Conservation (phyloP, 2,113 vertebrate genomes). For the Bucco capensis region DNA sequence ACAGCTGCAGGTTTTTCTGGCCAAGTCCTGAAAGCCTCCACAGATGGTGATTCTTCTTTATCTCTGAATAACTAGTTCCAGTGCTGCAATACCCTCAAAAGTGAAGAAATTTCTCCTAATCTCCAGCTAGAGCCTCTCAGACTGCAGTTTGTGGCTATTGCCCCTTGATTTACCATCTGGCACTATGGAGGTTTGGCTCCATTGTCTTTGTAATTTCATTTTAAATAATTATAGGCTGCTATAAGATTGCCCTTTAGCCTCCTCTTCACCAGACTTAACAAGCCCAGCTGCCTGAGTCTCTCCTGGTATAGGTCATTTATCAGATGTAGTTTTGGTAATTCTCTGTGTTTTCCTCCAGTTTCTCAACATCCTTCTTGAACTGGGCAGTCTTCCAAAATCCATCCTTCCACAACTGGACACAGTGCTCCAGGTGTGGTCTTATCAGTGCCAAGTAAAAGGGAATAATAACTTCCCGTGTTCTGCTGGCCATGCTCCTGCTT, state of each 20-base stretch:
- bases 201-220: background rate
- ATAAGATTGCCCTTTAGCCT: background rate
- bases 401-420: background rate
- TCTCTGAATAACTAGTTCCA: background rate
- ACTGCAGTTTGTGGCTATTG: background rate
- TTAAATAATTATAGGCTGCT: background rate
- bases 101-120: background rate
- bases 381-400: background rate
- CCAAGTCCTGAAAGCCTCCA: background rate
- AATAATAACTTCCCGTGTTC: fast-evolving
- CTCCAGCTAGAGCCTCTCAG: background rate
- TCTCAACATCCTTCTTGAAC: background rate
- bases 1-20: background rate
- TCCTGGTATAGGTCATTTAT: background rate
- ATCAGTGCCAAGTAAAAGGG: background rate
- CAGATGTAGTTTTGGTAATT: background rate
- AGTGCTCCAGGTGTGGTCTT: background rate
- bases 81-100: background rate
- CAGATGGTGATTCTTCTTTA: background rate
- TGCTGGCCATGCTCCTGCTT: background rate
- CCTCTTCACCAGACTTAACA: background rate
- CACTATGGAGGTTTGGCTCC: background rate
- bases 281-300: background rate
- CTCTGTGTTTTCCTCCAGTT: background rate
- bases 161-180: background rate